These are phyloP conservation scores for Scleropages formosus DNA, from an alignment of 2,797 vertebrate species.

Conservation along the genomic window DNA sequence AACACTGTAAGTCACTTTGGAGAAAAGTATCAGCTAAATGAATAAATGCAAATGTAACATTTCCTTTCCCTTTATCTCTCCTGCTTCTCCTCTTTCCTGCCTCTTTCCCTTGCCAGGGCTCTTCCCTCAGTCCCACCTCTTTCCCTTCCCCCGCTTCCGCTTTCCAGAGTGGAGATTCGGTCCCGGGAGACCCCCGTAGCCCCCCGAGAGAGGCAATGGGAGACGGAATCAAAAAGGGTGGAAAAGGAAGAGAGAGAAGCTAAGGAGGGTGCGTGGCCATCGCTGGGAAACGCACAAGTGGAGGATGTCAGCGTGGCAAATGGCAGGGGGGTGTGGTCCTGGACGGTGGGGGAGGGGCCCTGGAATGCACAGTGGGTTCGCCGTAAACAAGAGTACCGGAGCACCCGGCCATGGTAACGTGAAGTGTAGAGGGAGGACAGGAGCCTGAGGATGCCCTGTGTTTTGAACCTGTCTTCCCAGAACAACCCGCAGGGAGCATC, in stretches of 20 bases:
- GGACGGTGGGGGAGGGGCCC: conserved; percentile 56
- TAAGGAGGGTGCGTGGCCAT: not conserved
- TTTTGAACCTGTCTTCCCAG: not conserved
- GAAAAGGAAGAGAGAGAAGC: not conserved
- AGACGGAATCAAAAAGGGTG: not conserved
- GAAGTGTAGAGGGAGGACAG: not conserved
- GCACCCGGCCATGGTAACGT: conserved; percentile 78
- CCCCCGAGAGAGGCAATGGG: not conserved
- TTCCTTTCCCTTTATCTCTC: conserved; percentile 5
- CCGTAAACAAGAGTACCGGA: conserved; percentile 67
- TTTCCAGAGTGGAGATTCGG: conserved; percentile 23
- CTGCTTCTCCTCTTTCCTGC: not conserved
- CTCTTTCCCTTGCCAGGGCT: conserved; percentile 41
- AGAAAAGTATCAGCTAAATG: not conserved
- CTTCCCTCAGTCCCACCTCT: conserved; percentile 24
- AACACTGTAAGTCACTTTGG: not conserved
- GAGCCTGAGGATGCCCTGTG: not conserved
- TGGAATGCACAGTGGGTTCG: conserved; percentile 70
- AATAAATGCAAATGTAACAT: not conserved
- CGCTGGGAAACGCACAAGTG: not conserved
- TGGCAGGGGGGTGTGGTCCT: conserved; percentile 43
- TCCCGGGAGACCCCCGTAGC: conserved; percentile 27
- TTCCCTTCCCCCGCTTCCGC: conserved; percentile 35
- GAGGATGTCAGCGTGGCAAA: conserved; percentile 3
- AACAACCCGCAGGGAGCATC: not conserved